phyloP scores from a whole-genome alignment of 2,888 invertebrate species.

The Epirrita christyi region DNA sequence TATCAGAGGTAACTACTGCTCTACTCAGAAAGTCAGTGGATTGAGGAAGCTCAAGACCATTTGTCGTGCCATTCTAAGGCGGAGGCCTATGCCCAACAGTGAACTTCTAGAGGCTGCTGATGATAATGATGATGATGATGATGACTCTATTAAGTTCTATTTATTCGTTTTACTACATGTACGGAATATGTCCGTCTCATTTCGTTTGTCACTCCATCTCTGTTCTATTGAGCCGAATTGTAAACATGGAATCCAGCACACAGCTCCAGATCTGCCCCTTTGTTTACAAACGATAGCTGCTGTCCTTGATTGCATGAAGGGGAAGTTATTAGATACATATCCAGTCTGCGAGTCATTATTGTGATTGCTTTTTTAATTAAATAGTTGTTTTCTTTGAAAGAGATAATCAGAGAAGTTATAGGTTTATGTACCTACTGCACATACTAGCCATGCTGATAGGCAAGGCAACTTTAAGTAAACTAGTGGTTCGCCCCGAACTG shows the following conservation, averaged over 20 bases:
- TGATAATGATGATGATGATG: too few species aligned
- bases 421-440: not conserved
- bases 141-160: too few species aligned
- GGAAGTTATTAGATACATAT: conserved; percentile 27
- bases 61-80: too few species aligned
- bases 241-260: conserved; percentile 34
- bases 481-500: too few species aligned
- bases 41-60: too few species aligned
- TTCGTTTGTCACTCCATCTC: conserved; percentile 9
- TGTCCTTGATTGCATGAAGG: conserved; percentile 32
- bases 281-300: conserved; percentile 36
- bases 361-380: conserved; percentile 17
- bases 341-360: conserved; percentile 5
- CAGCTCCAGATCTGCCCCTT: conserved; percentile 28
- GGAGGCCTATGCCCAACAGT: too few species aligned
- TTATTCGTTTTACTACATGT: too few species aligned
- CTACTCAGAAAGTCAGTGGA: too few species aligned
- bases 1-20: too few species aligned
- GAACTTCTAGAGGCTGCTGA: too few species aligned
- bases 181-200: not conserved
- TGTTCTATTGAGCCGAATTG: conserved; percentile 31
- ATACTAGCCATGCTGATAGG: too few species aligned
- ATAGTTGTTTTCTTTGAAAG: conserved; percentile 13
- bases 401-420: not conserved
- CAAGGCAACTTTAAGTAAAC: too few species aligned